These are phyloP conservation scores for Ochropacha duplaris DNA, from an alignment of 2,888 invertebrate species.

Conservation along the genomic window DNA sequence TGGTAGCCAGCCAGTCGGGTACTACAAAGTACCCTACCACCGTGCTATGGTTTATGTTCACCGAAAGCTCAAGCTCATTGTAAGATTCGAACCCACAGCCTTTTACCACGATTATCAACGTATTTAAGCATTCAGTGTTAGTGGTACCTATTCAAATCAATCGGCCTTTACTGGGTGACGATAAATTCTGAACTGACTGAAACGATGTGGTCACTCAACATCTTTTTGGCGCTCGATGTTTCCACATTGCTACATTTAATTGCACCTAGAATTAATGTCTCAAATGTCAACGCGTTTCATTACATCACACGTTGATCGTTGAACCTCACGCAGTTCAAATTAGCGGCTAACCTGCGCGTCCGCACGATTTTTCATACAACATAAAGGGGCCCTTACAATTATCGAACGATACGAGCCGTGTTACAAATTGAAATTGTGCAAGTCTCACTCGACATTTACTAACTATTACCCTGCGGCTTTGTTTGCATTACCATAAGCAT, in stretches of 20 bases:
- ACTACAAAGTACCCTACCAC: too few species aligned
- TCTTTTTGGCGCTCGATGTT: neutral
- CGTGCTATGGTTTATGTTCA: too few species aligned
- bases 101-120: too few species aligned
- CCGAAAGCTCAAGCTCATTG: too few species aligned
- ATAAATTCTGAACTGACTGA: too few species aligned
- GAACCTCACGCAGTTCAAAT: neutral
- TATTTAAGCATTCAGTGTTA: too few species aligned
- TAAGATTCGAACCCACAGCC: too few species aligned
- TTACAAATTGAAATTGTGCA: slow-evolving; percentile 11
- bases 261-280: neutral
- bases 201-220: too few species aligned
- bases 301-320: neutral
- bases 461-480: slow-evolving; percentile 6
- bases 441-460: slow-evolving; percentile 1
- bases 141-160: too few species aligned
- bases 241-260: neutral
- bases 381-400: neutral
- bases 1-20: too few species aligned
- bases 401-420: neutral
- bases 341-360: neutral
- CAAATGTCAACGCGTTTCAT: neutral
- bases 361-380: neutral
- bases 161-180: too few species aligned
- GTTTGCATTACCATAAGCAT: slow-evolving; percentile 6